Conservation (phyloP, 2,113 vertebrate species). For the Sakesphorus luctuosus region DNA sequence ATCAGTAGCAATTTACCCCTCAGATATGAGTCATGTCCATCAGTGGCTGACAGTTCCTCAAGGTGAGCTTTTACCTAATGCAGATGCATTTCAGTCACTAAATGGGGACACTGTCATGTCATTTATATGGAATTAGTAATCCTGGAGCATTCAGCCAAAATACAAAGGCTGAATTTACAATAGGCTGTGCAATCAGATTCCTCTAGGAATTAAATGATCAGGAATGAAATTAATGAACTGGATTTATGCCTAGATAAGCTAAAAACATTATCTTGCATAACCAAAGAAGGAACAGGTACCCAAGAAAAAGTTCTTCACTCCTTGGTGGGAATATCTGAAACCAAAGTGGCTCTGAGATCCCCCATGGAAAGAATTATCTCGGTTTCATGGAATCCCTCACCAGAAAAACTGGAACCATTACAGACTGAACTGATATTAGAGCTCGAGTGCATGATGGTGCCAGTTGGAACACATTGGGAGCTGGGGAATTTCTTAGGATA, state of each 20-base stretch:
- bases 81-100: not conserved
- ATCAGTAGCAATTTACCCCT: not conserved
- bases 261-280: not conserved
- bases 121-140: not conserved
- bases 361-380: slow-evolving; percentile 22
- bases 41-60: not conserved
- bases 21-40: not conserved
- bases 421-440: slow-evolving; percentile 43
- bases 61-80: not conserved
- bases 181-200: not conserved
- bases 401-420: slow-evolving; percentile 45
- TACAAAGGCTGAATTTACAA: not conserved
- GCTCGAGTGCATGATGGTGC: slow-evolving; percentile 17
- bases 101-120: not conserved
- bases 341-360: slow-evolving; percentile 9
- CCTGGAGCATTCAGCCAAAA: not conserved
- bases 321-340: not conserved
- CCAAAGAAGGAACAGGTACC: not conserved
- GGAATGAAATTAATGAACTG: not conserved
- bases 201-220: not conserved
- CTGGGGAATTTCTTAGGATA: slow-evolving; percentile 53
- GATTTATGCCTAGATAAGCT: not conserved
- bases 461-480: slow-evolving; percentile 51
- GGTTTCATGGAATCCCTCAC: slow-evolving; percentile 44
- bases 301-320: not conserved